phyloP scores from a whole-genome alignment of 2,888 invertebrate genomes.

The Ichneumon xanthorius region DNA sequence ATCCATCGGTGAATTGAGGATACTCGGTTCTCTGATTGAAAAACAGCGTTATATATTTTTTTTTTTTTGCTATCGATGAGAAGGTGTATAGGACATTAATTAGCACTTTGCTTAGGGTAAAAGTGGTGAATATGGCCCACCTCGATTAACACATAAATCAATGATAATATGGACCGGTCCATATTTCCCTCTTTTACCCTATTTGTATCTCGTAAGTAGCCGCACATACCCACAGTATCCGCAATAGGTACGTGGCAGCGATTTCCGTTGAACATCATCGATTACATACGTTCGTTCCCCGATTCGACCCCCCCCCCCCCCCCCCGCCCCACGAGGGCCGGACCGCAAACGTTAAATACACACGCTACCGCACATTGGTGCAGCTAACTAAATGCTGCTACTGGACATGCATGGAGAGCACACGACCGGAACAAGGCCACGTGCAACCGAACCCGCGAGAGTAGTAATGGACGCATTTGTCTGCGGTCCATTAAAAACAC shows the following conservation, averaged over 20 bases:
- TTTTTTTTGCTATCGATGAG: slow-evolving; percentile 9
- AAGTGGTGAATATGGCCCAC: too few relatives aligned
- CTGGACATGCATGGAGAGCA: slow-evolving; percentile 18
- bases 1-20: not conserved
- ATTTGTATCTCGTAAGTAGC: slow-evolving; percentile 12
- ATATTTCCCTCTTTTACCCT: too few relatives aligned
- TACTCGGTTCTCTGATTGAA: not conserved
- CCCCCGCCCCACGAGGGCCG: slow-evolving; percentile 41
- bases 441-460: slow-evolving; percentile 66
- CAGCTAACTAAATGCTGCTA: slow-evolving; percentile 21
- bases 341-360: slow-evolving; percentile 70
- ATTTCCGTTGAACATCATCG: slow-evolving; percentile 53
- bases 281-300: slow-evolving; percentile 63
- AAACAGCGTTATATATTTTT: slow-evolving; percentile 11
- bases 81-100: slow-evolving; percentile 25
- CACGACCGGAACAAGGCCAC: slow-evolving; percentile 50
- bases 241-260: slow-evolving; percentile 6
- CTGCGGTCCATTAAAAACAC: slow-evolving; percentile 79
- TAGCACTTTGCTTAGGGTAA: slow-evolving; percentile 43
- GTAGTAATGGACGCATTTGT: slow-evolving; percentile 74
- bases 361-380: slow-evolving; percentile 66
- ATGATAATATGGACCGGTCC: too few relatives aligned
- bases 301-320: not conserved
- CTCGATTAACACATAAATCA: too few relatives aligned
- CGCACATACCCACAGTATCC: not conserved